Base-by-base conservation (phyloP, 1,140 invertebrate species). In the Drosophila pseudoananassae region DNA sequence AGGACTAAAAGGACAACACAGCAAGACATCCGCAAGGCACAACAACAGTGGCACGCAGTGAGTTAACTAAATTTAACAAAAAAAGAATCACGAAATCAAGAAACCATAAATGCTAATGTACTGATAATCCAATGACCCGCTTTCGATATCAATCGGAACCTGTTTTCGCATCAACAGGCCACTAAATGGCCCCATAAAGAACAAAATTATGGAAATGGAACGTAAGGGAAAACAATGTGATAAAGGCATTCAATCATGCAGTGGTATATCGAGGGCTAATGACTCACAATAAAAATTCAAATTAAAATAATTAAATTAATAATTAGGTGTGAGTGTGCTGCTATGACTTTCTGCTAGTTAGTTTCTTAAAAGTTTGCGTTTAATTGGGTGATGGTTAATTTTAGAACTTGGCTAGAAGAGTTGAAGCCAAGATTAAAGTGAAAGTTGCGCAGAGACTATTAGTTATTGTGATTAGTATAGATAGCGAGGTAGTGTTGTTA, bases 321-420 rank as follows among this genome's bases (percentile, higher is more conserved):
- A 20, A 20, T 20, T 58, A 58, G 61, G 66, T 85, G 77, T 84
- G 43, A 68, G 79, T 81, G 78, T 76, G 78, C 66, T 76, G 80
- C 57, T 66, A 65, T 66, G 57, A 45, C 65, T 57, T 71, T 76
- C 75, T 64, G 76, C 71, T 82, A 56, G 50, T 69, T 60, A 51
- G 66, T 61, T 71, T 38, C 38, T 63, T 45, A 54, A 75, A 46
- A 40, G 20, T 20, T 20, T 20, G 20, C 20, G 12, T 20, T 36
- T 54, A 54, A 69, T 69, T 27, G 38, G 38, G 15, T 53, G 38
- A 27, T 68, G 29, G 50, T 69, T 56, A 56, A 25, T 69, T 69
- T 71, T 71, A 59, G 68, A 71, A 69, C 65, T 58, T 29, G 63
- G 40, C 63, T 25, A 23, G 53, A 49, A 27, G 8, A 3, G 9